A percentile compares a stretch with the other conserved stretches of the same genome.
Conservation (phyloP, 2,888 invertebrate genomes). For the Flabesymbios commensalis region DNA sequence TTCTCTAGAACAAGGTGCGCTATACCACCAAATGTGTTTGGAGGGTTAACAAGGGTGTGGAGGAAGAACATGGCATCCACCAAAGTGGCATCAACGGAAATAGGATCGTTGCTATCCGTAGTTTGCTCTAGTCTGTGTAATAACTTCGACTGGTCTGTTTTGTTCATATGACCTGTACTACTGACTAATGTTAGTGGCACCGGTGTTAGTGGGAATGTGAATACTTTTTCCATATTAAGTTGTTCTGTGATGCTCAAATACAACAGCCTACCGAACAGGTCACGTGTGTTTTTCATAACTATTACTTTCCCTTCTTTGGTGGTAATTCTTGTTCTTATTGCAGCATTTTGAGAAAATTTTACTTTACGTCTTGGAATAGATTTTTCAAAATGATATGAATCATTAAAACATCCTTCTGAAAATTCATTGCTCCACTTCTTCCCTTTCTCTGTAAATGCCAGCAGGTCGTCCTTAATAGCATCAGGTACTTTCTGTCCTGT, state of each 20-base stretch:
- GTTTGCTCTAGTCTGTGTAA: slow-evolving; percentile 10
- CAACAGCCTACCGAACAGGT: slow-evolving; percentile 14
- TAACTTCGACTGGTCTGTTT: slow-evolving; percentile 13
- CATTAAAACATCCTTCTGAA: slow-evolving; percentile 13
- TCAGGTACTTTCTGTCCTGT: slow-evolving; percentile 9
- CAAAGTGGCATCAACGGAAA: neutral
- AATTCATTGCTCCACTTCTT: slow-evolving; percentile 22
- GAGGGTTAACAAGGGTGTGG: neutral
- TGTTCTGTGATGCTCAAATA: slow-evolving; percentile 8
- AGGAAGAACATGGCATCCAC: slow-evolving; percentile 3
- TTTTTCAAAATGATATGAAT: slow-evolving; percentile 22
- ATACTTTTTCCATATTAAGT: slow-evolving; percentile 9
- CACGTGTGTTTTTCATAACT: slow-evolving; percentile 9
- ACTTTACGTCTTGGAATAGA: slow-evolving; percentile 22
- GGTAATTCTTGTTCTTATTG: neutral
- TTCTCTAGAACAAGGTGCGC: neutral
- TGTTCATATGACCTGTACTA: slow-evolving; percentile 15
- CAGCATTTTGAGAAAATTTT: slow-evolving; percentile 14
- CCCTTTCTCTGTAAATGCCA: slow-evolving; percentile 7
- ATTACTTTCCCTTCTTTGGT: slow-evolving; percentile 2
- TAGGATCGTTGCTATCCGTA: neutral
- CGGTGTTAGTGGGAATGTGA: slow-evolving; percentile 17
- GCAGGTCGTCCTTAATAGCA: slow-evolving; percentile 7
- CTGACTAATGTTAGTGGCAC: slow-evolving; percentile 16
- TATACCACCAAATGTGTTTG: neutral